phyloP scores from a whole-genome alignment of 2,797 vertebrate species.

The Hozukius guyotensis region DNA sequence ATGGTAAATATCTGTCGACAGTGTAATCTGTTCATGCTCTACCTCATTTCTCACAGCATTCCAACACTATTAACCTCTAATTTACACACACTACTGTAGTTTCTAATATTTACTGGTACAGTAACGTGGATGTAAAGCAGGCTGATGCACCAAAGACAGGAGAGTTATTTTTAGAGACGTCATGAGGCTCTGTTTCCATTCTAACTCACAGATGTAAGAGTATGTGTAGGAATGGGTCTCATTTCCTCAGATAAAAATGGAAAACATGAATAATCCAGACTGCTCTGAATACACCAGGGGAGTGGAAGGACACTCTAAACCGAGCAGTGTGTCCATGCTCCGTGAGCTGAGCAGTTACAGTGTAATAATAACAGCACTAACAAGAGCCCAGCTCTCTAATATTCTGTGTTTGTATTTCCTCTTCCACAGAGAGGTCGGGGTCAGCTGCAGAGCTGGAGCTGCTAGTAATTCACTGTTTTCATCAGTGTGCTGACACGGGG shows the following conservation, averaged over 20 bases:
- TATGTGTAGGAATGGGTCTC: constrained; percentile 23
- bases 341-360: not conserved
- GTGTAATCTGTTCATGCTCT: not conserved
- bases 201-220: constrained; percentile 18
- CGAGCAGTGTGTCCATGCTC: not conserved
- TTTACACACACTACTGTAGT: not conserved
- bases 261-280: constrained; percentile 10
- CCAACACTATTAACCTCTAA: not conserved
- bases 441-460: not conserved
- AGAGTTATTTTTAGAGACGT: constrained; percentile 14
- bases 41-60: not conserved
- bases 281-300: constrained; percentile 22
- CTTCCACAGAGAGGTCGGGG: too few species aligned
- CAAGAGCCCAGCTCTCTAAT: not conserved
- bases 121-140: not conserved
- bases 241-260: constrained; percentile 17
- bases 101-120: constrained; percentile 20
- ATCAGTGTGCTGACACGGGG: not conserved
- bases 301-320: constrained; percentile 17
- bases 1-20: not conserved
- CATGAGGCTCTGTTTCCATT: constrained; percentile 8
- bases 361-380: not conserved
- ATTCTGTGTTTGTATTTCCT: not conserved
- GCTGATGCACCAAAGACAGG: not conserved
- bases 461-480: not conserved